Conservation (phyloP, 2,797 vertebrate genomes). For the Buphagus erythrorhynchus region DNA sequence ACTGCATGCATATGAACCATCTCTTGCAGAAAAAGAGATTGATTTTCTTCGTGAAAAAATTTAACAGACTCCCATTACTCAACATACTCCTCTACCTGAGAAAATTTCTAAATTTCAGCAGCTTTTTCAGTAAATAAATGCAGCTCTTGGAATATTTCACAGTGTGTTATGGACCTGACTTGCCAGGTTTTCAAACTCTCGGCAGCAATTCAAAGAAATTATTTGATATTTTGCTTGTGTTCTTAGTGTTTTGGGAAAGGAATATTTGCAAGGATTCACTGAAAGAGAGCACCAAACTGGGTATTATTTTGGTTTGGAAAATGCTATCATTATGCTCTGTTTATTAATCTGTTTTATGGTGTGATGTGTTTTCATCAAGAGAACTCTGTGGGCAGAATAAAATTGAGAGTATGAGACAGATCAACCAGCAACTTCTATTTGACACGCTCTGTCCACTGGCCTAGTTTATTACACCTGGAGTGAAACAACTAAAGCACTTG, state of each 20-base stretch:
- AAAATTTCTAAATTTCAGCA: neutral
- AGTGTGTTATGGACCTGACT: neutral
- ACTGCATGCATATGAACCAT: neutral
- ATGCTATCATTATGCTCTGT: neutral
- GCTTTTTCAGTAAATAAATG: neutral
- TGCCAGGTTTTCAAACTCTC: neutral
- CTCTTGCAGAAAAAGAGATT: neutral
- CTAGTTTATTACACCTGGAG: neutral
- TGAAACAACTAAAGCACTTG: neutral
- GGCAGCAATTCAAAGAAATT: neutral
- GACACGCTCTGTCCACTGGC: neutral
- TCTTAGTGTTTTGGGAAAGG: neutral
- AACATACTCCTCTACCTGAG: neutral
- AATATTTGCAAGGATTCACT: neutral
- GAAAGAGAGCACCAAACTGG: neutral
- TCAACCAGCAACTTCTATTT: neutral
- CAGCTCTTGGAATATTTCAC: neutral
- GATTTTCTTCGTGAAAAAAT: neutral
- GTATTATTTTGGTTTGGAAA: constrained; percentile 11
- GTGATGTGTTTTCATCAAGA: neutral
- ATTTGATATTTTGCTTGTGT: neutral
- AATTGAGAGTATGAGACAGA: neutral
- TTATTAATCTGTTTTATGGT: neutral
- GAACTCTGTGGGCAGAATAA: neutral
- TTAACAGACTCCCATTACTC: neutral